These are phyloP conservation scores for Drosophila acutilabella DNA, from an alignment of 2,888 invertebrate species.

Conservation along the genomic window DNA sequence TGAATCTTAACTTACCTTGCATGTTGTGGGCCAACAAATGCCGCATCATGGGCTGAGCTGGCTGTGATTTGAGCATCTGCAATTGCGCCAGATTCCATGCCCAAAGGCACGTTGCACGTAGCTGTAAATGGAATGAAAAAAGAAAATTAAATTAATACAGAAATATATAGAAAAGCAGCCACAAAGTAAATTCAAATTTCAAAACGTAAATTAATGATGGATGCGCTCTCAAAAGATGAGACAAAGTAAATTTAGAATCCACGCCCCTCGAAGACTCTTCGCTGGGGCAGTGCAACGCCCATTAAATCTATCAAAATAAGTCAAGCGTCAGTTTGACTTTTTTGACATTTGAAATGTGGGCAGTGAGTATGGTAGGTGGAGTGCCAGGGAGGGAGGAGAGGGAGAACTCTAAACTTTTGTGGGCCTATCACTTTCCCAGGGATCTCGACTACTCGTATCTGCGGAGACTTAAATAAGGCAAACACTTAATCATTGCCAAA, in stretches of 20 bases:
- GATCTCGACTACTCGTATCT: conserved; percentile 33
- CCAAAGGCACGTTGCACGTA: conserved; percentile 90
- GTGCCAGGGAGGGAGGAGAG: neutral
- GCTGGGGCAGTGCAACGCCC: conserved; percentile 40
- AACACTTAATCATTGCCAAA: conserved; percentile 75
- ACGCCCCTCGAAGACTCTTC: neutral
- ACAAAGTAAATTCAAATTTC: conserved; percentile 21
- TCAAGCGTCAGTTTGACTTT: conserved; percentile 76
- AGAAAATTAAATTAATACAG: conserved; percentile 11
- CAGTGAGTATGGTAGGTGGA: neutral
- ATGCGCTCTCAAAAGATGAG: conserved; percentile 30
- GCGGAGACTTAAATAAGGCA: conserved; percentile 42
- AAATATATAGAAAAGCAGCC: conserved; percentile 2
- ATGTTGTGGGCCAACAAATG: conserved; percentile 92
- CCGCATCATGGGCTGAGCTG: conserved; percentile 92
- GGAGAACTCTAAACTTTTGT: conserved; percentile 2
- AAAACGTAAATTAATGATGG: conserved; percentile 57
- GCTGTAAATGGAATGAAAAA: conserved; percentile 85
- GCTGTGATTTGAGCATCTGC: conserved; percentile 92
- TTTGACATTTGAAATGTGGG: conserved; percentile 52
- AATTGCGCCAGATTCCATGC: conserved; percentile 93
- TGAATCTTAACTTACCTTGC: conserved; percentile 88
- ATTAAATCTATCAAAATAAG: conserved; percentile 81
- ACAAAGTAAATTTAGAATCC: conserved; percentile 58
- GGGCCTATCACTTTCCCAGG: conserved; percentile 50